phyloP scores from a whole-genome alignment of 2,797 vertebrate species.

The Enteromius mattozi region DNA sequence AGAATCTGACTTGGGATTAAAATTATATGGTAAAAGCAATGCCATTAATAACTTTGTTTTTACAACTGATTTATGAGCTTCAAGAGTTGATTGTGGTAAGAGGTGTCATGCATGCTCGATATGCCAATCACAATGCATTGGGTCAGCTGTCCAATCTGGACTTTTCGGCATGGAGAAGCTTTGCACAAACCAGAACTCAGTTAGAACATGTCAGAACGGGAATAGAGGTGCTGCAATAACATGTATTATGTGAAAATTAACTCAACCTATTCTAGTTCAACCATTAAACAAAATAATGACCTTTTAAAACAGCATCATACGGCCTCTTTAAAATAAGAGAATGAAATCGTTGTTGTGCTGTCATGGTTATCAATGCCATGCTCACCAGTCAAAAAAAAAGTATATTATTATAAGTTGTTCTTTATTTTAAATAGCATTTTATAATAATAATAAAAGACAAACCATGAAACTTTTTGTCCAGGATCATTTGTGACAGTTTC shows the following conservation, averaged over 20 bases:
- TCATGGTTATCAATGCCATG: background rate
- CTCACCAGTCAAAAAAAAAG: background rate
- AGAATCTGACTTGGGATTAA: background rate
- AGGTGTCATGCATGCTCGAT: background rate
- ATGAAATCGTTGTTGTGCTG: background rate
- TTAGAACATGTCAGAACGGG: background rate
- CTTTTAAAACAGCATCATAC: background rate
- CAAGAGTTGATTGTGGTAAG: background rate
- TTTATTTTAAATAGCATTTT: background rate
- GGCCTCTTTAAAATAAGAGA: background rate
- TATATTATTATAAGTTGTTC: too few relatives aligned
- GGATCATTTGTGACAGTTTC: conserved; percentile 97
- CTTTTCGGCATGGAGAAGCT: background rate
- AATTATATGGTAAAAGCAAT: background rate
- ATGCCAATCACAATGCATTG: background rate
- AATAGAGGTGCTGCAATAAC: background rate
- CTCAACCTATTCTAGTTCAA: background rate
- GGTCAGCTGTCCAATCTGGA: background rate
- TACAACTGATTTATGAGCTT: background rate
- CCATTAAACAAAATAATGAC: background rate
- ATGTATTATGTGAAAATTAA: background rate
- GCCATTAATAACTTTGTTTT: background rate
- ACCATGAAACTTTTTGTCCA: conserved; percentile 98
- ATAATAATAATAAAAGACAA: background rate
- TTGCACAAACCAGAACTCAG: background rate